Evolutionary conservation across 2,113 vertebrate species (phyloP).

Genomic region (Etia nguti): DNA sequence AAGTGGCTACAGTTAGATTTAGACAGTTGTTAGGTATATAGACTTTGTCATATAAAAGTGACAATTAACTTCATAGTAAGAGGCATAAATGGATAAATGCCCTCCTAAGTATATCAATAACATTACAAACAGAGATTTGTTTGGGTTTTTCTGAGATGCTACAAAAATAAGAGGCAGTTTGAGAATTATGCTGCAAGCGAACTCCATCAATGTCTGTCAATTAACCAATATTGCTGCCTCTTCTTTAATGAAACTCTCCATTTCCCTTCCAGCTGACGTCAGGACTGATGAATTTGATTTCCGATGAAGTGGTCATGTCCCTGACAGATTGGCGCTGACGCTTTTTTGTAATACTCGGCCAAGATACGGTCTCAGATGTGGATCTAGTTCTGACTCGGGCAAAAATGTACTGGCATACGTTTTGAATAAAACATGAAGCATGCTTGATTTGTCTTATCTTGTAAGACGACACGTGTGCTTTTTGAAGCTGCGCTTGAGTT

Average conservation of each 20-base stretch:
- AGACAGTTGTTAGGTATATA: background rate
- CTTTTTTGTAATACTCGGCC: background rate
- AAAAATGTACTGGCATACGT: background rate
- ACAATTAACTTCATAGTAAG: fast-evolving
- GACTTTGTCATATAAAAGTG: background rate
- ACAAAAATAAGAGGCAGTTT: background rate
- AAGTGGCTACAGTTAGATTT: fast-evolving
- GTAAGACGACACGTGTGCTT: background rate
- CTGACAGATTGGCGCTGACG: background rate
- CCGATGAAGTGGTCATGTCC: constrained; percentile 2
- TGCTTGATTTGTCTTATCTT: constrained; percentile 15
- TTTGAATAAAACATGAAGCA: constrained; percentile 43
- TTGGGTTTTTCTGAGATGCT: background rate
- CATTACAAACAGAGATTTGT: background rate
- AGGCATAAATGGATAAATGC: background rate
- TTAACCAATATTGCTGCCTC: constrained; percentile 10
- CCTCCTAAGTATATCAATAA: background rate
- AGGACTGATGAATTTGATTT: constrained; percentile 36
- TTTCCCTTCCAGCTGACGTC: constrained; percentile 5
- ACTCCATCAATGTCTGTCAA: constrained; percentile 33
- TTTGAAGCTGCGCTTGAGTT: background rate
- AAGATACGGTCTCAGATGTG: constrained; percentile 31
- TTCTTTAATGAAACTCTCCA: constrained; percentile 34
- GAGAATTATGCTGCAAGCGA: constrained; percentile 5
- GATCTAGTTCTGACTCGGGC: constrained; percentile 1